Conservation (phyloP, 2,888 invertebrate genomes). For the Acholoe squamosa region DNA sequence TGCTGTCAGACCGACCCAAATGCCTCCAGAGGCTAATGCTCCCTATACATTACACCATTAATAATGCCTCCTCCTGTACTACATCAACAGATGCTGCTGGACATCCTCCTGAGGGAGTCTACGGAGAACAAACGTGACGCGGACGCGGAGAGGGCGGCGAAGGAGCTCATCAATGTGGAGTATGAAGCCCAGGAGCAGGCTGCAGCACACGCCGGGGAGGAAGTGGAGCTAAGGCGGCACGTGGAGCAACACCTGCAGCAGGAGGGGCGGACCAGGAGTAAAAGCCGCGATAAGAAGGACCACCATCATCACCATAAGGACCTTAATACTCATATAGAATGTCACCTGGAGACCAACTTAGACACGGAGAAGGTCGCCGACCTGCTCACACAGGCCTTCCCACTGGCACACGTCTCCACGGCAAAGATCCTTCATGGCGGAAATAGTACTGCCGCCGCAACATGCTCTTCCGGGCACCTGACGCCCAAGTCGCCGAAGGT, state of each 20-base stretch:
- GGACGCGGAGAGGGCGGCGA: conserved; percentile 37
- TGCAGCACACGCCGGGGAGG: conserved; percentile 16
- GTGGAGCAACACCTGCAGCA: conserved; percentile 29
- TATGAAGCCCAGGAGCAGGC: background rate
- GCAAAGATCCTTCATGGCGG: background rate
- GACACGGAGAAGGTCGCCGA: conserved; percentile 8
- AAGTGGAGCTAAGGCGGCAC: conserved; percentile 9
- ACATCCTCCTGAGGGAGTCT: background rate
- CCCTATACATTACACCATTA: too few species aligned
- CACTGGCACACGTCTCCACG: background rate
- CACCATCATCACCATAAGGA: conserved; percentile 1
- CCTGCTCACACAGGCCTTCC: conserved; percentile 36
- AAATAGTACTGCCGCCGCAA: background rate
- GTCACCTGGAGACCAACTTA: conserved; percentile 26
- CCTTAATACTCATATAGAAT: conserved; percentile 29
- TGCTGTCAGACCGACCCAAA: too few species aligned
- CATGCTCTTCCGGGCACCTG: background rate
- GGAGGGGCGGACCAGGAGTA: background rate
- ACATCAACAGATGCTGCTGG: conserved; percentile 42
- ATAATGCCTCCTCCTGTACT: background rate
- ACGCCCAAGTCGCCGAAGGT: conserved; percentile 16
- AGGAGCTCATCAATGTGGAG: conserved; percentile 33
- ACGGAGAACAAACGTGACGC: background rate
- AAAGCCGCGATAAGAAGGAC: background rate
- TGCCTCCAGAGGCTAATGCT: too few species aligned